Evolutionary conservation across 2,797 vertebrate genomes (phyloP).

Genomic region (Schizopygopsis pylzovi): DNA sequence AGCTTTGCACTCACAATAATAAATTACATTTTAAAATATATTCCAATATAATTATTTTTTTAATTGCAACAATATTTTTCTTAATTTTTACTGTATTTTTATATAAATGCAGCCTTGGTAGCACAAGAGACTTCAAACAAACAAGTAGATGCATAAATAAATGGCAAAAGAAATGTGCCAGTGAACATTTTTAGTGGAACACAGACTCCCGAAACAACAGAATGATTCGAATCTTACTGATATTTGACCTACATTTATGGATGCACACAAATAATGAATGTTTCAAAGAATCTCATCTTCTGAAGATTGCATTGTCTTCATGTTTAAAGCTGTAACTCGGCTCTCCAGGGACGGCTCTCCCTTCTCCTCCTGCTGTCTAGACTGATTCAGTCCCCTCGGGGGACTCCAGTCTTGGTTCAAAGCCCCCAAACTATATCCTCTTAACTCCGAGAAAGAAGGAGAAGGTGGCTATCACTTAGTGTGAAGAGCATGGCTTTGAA

Average conservation of each 20-base stretch:
- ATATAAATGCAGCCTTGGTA: too few relatives aligned
- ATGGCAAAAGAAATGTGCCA: neutral
- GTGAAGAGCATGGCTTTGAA: constrained; percentile 12
- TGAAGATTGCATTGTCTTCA: constrained; percentile 27
- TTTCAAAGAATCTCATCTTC: constrained; percentile 4
- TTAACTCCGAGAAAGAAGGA: neutral
- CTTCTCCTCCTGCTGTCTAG: constrained; percentile 42
- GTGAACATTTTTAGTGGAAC: neutral
- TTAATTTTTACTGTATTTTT: too few relatives aligned
- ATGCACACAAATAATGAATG: neutral
- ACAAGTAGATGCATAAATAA: neutral
- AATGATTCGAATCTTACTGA: neutral
- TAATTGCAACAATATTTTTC: too few relatives aligned
- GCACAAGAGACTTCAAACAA: neutral
- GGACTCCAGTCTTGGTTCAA: constrained; percentile 35
- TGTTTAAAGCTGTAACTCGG: neutral
- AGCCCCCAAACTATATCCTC: constrained; percentile 28
- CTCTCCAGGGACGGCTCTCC: constrained; percentile 10
- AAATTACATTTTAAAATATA: neutral
- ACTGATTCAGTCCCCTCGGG: constrained; percentile 23
- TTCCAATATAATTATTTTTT: too few relatives aligned
- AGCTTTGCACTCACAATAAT: neutral
- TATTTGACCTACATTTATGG: constrained; percentile 36
- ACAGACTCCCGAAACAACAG: neutral
- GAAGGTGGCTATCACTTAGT: constrained; percentile 4